Base-by-base conservation (phyloP, 1,140 invertebrate species). In the Limonius californicus region DNA sequence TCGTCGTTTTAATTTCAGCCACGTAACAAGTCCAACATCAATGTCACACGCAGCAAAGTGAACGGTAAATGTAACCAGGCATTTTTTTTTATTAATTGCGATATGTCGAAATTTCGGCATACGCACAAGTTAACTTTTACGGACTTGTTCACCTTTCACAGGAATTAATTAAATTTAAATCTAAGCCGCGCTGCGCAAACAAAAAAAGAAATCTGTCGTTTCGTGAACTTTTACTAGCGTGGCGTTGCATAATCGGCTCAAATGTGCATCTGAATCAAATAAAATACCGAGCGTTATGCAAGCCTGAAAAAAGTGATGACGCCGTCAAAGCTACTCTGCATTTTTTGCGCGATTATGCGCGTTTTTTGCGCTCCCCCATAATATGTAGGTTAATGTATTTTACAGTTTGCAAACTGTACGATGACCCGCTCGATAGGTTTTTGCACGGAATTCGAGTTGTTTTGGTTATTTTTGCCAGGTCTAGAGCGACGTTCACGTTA, bases 391-490 rank as follows among this genome's bases (percentile, higher is more conserved):
- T 50, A 50, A 50, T 50, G 45, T 50, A 21, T 11, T 21, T 50
- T 50, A 50, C 45, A 50, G 45, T 50, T 50, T 50, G 19, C 16
- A 18, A 45, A 50, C 45, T 50, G 45, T 50, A 50, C 20, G 20
- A 14, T 50, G 45, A 50, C 45, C 45, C 2, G 16, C 12, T 6
- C 4, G 16, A 21, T 50, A 8, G 19, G 6, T 9, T 39, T 39
- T 39, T 39, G n/a, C 35, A 39, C n/a, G 35, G 9, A 39, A 39
- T 39, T 39, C 35, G 7, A 6, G 35, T 39, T 39, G 8, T 39
- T 39, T 14, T 39, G 35, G n/a, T 39, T 39, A n/a, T n/a, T n/a
- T n/a, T 32, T 32, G 27, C 27, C 27, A 32, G 4, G 11, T 32
- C 4, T 32, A 11, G 27, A 32, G n/a, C n/a, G n/a, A n/a, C n/a